A percentile compares a stretch with the other conserved stretches of the same genome.
Evolutionary conservation across 1,140 invertebrate genomes (phyloP).

Genomic region (Rhyzopertha dominica): DNA sequence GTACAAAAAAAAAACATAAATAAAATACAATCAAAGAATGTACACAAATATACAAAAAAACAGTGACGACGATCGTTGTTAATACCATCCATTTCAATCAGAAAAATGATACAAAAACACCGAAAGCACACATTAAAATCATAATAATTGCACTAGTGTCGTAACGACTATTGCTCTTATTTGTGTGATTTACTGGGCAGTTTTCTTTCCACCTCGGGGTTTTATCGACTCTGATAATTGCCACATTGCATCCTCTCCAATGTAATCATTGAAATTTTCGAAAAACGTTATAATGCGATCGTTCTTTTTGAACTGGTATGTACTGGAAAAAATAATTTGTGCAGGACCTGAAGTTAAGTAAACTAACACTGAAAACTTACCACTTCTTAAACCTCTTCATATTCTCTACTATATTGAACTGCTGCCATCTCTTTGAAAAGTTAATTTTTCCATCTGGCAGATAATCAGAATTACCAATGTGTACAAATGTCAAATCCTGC

Average conservation of each 20-base stretch:
- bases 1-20: too few species aligned
- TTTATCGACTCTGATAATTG: constrained; percentile 94
- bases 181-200: constrained; percentile 27
- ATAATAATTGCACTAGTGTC: constrained; percentile 15
- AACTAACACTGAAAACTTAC: constrained; percentile 51
- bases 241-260: constrained; percentile 97
- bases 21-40: too few species aligned
- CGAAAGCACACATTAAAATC: constrained; percentile 3
- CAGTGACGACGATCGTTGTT: too few species aligned
- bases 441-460: constrained; percentile 87
- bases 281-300: constrained; percentile 93
- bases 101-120: too few species aligned
- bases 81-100: too few species aligned
- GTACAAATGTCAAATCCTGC: constrained; percentile 98
- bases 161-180: constrained; percentile 15
- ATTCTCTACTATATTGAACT: constrained; percentile 95
- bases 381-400: constrained; percentile 95
- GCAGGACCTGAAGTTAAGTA: not conserved
- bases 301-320: constrained; percentile 85
- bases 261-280: constrained; percentile 92
- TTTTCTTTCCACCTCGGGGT: constrained; percentile 69
- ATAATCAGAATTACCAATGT: constrained; percentile 92
- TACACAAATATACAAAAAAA: too few species aligned
- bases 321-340: constrained; percentile 49
- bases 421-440: constrained; percentile 97